phyloP scores from a whole-genome alignment of 2,888 invertebrate species.

The Eugnorisma glareosa region DNA sequence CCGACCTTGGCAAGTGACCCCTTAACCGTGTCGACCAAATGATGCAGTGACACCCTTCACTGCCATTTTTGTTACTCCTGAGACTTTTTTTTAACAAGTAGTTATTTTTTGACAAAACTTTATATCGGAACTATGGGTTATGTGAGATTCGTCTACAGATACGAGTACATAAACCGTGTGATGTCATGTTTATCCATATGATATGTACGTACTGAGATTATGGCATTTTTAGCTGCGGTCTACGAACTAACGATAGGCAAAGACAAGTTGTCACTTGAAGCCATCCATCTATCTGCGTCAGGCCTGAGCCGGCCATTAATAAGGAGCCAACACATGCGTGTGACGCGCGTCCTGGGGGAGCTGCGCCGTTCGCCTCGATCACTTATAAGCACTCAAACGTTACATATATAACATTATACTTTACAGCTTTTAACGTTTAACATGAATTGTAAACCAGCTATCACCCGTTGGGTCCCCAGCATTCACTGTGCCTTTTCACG shows the following conservation, averaged over 20 bases:
- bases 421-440: background rate
- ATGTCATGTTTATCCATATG: too few relatives aligned
- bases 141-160: background rate
- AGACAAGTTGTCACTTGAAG: slow-evolving; percentile 23
- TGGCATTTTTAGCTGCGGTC: background rate
- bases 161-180: background rate
- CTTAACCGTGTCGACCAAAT: background rate
- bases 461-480: too few relatives aligned
- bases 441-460: background rate
- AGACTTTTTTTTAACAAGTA: background rate
- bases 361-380: background rate
- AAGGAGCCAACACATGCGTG: slow-evolving; percentile 33
- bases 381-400: background rate
- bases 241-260: slow-evolving; percentile 5
- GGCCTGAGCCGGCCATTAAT: slow-evolving; percentile 29
- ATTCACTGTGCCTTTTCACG: background rate
- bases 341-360: slow-evolving; percentile 13
- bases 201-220: background rate
- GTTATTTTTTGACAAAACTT: background rate
- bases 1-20: background rate
- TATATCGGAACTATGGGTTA: background rate
- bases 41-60: background rate
- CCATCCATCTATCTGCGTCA: slow-evolving; percentile 35
- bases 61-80: too few relatives aligned
- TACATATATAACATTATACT: background rate